A percentile compares a stretch with the other conserved stretches of the same genome.
phyloP scores from a whole-genome alignment of 2,113 vertebrate genomes.

The Oreochromis niloticus region DNA sequence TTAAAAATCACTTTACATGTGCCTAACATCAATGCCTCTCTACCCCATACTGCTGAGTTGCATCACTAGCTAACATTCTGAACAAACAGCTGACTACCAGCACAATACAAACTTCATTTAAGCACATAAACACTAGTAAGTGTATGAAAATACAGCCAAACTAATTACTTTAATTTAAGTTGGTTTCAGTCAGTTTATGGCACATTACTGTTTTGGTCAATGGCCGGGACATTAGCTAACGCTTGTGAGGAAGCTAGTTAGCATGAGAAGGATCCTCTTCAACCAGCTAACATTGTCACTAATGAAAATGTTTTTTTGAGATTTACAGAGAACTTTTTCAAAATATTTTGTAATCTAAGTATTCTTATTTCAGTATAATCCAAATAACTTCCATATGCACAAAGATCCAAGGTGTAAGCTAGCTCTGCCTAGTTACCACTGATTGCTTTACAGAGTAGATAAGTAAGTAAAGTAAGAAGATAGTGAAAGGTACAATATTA shows the following conservation, averaged over 20 bases:
- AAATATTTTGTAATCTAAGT: not conserved
- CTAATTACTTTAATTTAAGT: not conserved
- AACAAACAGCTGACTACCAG: not conserved
- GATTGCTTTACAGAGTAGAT: not conserved
- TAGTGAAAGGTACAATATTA: not conserved
- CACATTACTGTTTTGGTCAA: not conserved
- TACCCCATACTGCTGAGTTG: not conserved
- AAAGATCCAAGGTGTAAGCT: not conserved
- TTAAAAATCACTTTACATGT: not conserved
- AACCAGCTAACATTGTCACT: not conserved
- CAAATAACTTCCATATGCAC: not conserved
- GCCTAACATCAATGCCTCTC: not conserved
- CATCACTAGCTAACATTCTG: not conserved
- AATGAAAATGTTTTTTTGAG: not conserved
- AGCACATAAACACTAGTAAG: not conserved
- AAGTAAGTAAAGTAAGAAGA: not conserved
- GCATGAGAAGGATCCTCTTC: not conserved
- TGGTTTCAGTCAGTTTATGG: not conserved
- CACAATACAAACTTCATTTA: not conserved
- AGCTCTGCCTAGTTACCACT: not conserved
- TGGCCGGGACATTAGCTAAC: not conserved
- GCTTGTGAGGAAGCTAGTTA: not conserved
- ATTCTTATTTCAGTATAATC: not conserved
- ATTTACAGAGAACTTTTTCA: not conserved
- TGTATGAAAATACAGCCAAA: not conserved